Evolutionary conservation across 1,140 invertebrate genomes (phyloP), one percentile per base, ranked within the genome.

Genomic region (Pemphigus obesinymphae): DNA sequence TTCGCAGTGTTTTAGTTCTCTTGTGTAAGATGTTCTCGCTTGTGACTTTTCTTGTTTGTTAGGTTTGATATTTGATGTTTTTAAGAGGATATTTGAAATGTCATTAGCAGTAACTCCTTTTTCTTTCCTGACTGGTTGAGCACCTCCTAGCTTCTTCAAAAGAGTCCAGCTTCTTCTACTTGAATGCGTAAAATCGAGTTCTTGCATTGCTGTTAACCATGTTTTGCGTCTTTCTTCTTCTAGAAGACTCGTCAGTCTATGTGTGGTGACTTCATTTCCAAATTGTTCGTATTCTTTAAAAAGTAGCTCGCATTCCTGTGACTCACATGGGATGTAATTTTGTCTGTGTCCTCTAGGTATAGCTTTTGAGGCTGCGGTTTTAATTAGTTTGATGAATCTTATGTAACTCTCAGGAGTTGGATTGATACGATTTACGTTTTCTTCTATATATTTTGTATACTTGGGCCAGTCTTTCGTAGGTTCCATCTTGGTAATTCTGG

Each of bases 151-250:
- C 26, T 61, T 61, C 29, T 15, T 29, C 58, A 61, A 11, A 17
- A 26, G 55, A 61, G 55, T 7, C 53, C 61, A 81, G 45, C 43
- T 53, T 63, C 23, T 81, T 61, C 78, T 43, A 37, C 55, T 81
- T 45, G 29, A 53, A 15, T 66, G 53, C 55, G 26, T 81, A 26
- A 63, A 53, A 58, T 81, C 78, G 7, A 66, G 26, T 13, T 53
- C 23, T 66, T 82, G 26, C 31, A 82, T 37, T 26, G 53, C 23
- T 23, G 48, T 63, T 37, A 48, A 29, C 78, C 58, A 82, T 66
- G 29, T 82, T 37, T 82, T 55, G n/a, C 58, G 6, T 55, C 31
- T 82, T 82, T 48, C 45, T 37, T 58, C 61, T 23, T 61, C 26
- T 61, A 61, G 26, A 10, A 61, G 58, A 29, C 8, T 34, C 26